phyloP scores from a whole-genome alignment of 2,888 invertebrate genomes.

The Nephrotoma guestfalica region DNA sequence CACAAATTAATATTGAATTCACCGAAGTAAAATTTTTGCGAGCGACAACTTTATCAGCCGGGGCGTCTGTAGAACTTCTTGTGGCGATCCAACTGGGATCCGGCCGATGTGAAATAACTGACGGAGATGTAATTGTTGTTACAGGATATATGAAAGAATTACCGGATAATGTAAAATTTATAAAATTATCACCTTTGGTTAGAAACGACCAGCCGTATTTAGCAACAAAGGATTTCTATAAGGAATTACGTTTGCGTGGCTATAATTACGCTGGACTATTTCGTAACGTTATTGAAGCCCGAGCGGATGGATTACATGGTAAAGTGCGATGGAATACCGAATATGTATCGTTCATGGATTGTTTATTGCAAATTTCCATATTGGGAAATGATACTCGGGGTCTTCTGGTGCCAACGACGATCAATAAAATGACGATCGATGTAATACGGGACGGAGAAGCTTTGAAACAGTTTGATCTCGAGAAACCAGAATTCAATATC shows the following conservation, averaged over 20 bases:
- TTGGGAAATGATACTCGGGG: conserved; percentile 52
- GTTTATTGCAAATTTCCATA: conserved; percentile 71
- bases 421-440: conserved; percentile 55
- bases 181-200: conserved; percentile 15
- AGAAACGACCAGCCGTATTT: conserved; percentile 25
- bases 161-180: conserved; percentile 28
- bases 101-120: conserved; percentile 47
- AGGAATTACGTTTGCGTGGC: conserved; percentile 53
- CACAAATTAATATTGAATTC: conserved; percentile 35
- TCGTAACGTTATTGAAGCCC: conserved; percentile 21
- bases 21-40: conserved; percentile 71
- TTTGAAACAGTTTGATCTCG: conserved; percentile 25
- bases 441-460: conserved; percentile 41
- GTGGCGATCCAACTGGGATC: conserved; percentile 45
- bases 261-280: conserved; percentile 41
- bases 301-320: conserved; percentile 26
- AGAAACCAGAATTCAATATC: conserved; percentile 13
- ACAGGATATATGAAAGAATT: conserved; percentile 47
- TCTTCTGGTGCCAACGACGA: conserved; percentile 59
- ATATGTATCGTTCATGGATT: conserved; percentile 82
- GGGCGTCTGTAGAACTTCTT: conserved; percentile 35
- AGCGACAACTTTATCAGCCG: conserved; percentile 64
- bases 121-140: conserved; percentile 52
- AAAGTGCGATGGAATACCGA: conserved; percentile 54
- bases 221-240: conserved; percentile 50